Base-by-base conservation (phyloP, 1,140 invertebrate species). In the Patella vulgata region DNA sequence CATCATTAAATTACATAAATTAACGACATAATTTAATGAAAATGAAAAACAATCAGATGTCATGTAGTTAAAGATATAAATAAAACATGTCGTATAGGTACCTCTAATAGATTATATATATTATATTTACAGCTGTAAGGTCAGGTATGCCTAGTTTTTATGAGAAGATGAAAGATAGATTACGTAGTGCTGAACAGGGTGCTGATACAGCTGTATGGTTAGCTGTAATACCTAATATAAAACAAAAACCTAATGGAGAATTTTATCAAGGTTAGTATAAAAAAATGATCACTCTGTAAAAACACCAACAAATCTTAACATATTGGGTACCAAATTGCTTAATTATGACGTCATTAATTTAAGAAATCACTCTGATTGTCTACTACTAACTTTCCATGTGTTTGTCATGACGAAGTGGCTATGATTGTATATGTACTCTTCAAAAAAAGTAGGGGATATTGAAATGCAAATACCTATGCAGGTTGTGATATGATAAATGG, bases 201-300 rank as follows among this genome's bases (percentile, higher is more conserved):
- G 85, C 85, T n/a, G 87, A 88, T 67, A 87, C 87, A 11, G 68
- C 84, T 1, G 60, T 86, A 0, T 88, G 87, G 87, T 66, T 88
- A 23, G 82, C 86, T 51, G 36, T 78, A 19, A 65, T 75, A 23
- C 53, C 69, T 1, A 63, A 60, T 28, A 78, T 80, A 3, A 46
- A 66, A 6, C 63, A 76, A 40, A 56, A 63, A 14, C 68, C 77
- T 23, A 84, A 77, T 72, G 86, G 86, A 6, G 66, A 80, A 21
- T 87, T 88, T 70, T 87, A 82, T 63, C 86, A 87, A 80, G 87
- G 84, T 85, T 57, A 27, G 59, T 56, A n/a, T n/a, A n/a, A n/a
- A n/a, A n/a, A n/a, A n/a, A n/a, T n/a, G n/a, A n/a, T n/a, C n/a
- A n/a, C n/a, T n/a, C n/a, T n/a, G n/a, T n/a, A 12, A 36, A 14